These are phyloP conservation scores for Ctenochaetus hawaiiensis DNA, from an alignment of 2,797 vertebrate genomes.

Conservation along the genomic window DNA sequence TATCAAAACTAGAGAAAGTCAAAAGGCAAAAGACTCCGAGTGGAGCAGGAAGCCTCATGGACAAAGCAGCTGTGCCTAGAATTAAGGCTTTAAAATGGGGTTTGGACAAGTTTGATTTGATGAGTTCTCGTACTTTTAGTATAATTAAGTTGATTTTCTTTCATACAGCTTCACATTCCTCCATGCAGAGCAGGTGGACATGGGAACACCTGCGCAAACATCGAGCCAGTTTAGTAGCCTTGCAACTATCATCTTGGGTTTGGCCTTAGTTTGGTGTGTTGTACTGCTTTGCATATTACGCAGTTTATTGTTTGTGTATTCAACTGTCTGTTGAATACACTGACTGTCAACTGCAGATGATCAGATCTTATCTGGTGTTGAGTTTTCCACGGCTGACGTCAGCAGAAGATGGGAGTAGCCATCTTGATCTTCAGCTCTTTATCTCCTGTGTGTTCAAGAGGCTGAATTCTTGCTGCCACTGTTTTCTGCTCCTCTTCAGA, in stretches of 20 bases:
- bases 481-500: constrained; percentile 43
- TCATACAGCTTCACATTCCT: constrained; percentile 5
- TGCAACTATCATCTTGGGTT: neutral
- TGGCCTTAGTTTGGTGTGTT: neutral
- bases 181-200: neutral
- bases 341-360: constrained; percentile 8
- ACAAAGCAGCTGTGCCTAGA: too few relatives aligned
- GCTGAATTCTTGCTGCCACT: constrained; percentile 50
- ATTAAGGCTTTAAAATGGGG: neutral
- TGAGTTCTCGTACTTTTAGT: neutral
- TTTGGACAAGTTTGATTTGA: neutral
- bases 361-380: constrained; percentile 45
- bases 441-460: constrained; percentile 68
- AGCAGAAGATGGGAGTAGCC: constrained; percentile 63
- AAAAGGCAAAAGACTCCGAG: too few relatives aligned
- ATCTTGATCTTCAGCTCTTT: constrained; percentile 67
- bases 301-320: constrained; percentile 20
- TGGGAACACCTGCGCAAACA: neutral
- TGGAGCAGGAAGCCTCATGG: too few relatives aligned
- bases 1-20: too few relatives aligned
- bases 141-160: neutral
- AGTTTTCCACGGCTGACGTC: constrained; percentile 50
- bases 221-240: neutral
- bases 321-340: too few relatives aligned
- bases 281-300: neutral